phyloP scores from a whole-genome alignment of 1,140 invertebrate species.

The Leptinotarsa texana region DNA sequence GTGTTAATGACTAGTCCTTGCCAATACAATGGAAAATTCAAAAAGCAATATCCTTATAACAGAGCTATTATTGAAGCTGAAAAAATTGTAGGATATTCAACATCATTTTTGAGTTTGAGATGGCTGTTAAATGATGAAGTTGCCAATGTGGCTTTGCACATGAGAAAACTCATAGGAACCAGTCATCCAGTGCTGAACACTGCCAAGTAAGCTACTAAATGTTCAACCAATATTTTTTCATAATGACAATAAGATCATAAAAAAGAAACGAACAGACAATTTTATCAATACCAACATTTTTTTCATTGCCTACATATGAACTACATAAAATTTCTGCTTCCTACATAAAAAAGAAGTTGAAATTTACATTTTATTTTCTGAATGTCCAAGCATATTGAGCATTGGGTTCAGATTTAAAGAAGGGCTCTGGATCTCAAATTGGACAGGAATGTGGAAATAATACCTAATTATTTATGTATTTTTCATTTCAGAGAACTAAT shows the following conservation, averaged over 20 bases:
- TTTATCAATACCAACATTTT: no score
- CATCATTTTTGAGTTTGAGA: conserved; percentile 88
- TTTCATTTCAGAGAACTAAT: conserved; percentile 44
- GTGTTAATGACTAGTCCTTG: neutral
- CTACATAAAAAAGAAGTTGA: no score
- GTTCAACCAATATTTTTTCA: neutral
- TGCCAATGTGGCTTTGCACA: conserved; percentile 86
- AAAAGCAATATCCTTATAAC: conserved; percentile 7
- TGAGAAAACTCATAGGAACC: conserved; percentile 89
- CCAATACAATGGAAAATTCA: neutral
- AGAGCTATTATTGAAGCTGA: conserved; percentile 85
- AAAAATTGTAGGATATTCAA: conserved; percentile 93
- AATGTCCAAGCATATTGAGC: no score
- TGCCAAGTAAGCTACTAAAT: conserved; percentile 67
- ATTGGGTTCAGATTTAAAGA: no score
- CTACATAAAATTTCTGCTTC: no score
- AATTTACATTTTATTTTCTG: no score
- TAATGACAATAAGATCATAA: neutral
- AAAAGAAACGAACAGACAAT: neutral
- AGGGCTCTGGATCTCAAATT: neutral
- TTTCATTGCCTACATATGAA: no score
- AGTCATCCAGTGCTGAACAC: conserved; percentile 91
- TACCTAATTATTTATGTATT: neutral
- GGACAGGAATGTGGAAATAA: neutral
- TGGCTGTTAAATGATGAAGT: conserved; percentile 93